Evolutionary conservation across 2,888 invertebrate species (phyloP).

Genomic region (Eupithecia subumbrata): DNA sequence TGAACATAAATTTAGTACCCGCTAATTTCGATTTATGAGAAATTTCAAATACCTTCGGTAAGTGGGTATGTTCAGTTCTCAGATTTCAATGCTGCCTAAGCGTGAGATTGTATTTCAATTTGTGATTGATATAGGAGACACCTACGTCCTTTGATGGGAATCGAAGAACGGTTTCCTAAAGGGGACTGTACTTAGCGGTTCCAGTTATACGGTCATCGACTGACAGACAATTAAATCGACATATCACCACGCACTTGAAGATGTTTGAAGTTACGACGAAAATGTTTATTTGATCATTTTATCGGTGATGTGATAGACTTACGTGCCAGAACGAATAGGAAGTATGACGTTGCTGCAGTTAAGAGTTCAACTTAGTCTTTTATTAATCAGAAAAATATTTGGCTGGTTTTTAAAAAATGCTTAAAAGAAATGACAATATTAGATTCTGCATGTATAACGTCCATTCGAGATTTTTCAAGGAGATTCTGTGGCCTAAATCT

Average conservation of each 20-base stretch:
- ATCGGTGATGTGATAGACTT: background rate
- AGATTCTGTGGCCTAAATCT: constrained; percentile 14
- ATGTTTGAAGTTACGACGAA: constrained; percentile 25
- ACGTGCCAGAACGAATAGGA: background rate
- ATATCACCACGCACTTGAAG: constrained; percentile 44
- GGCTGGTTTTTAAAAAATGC: background rate
- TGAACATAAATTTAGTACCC: constrained; percentile 8
- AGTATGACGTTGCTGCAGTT: background rate
- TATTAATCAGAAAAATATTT: background rate
- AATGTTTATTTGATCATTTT: constrained; percentile 15
- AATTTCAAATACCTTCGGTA: background rate
- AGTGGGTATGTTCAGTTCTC: constrained; percentile 12
- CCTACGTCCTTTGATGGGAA: constrained; percentile 40
- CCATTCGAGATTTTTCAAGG: constrained; percentile 24
- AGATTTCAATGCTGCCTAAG: constrained; percentile 36
- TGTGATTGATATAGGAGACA: constrained; percentile 30
- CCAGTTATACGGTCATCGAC: constrained; percentile 73
- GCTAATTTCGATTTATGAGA: constrained; percentile 5
- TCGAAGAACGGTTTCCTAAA: constrained; percentile 42
- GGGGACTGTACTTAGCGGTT: constrained; percentile 58
- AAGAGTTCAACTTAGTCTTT: background rate
- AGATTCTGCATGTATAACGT: background rate
- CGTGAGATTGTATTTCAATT: constrained; percentile 31
- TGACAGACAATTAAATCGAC: constrained; percentile 71
- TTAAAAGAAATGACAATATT: constrained; percentile 6